Evolutionary conservation across 2,113 vertebrate species (phyloP).

Genomic region (Triplophysa siluroides): DNA sequence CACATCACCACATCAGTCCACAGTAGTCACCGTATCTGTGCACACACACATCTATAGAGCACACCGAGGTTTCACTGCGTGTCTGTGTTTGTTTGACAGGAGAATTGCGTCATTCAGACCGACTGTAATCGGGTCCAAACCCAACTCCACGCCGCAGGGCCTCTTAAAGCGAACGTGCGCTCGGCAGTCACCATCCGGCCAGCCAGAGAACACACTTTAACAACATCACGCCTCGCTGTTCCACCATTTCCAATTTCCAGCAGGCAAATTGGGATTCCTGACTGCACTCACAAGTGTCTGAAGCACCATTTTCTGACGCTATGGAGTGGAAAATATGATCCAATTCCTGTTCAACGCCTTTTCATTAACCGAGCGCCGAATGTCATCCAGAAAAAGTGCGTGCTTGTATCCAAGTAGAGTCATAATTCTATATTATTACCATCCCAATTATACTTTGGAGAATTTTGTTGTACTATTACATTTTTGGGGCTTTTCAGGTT

Average conservation of each 20-base stretch:
- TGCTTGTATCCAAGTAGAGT: conserved; percentile 70
- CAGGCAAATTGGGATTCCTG: conserved; percentile 74
- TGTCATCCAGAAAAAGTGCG: conserved; percentile 66
- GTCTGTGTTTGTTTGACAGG: background rate
- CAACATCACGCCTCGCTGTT: conserved; percentile 67
- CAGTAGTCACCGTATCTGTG: background rate
- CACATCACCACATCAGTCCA: background rate
- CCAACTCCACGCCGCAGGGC: conserved; percentile 40
- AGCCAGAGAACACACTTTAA: conserved; percentile 56
- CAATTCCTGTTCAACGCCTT: conserved; percentile 75
- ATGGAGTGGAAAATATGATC: conserved; percentile 78
- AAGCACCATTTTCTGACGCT: conserved; percentile 77
- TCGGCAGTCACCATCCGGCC: conserved; percentile 34
- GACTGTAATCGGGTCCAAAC: conserved; percentile 43
- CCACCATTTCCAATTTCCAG: conserved; percentile 74
- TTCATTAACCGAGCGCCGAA: conserved; percentile 74
- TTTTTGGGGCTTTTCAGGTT: conserved; percentile 32
- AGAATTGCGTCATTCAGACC: conserved; percentile 23
- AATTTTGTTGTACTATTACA: conserved; percentile 60
- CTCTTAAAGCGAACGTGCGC: conserved; percentile 38
- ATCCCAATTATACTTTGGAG: conserved; percentile 65
- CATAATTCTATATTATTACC: conserved; percentile 67
- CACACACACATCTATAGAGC: background rate
- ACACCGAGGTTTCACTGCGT: background rate
- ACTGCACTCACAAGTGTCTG: conserved; percentile 70